Conservation (phyloP, 2,888 invertebrate species). For the Sesia bembeciformis region DNA sequence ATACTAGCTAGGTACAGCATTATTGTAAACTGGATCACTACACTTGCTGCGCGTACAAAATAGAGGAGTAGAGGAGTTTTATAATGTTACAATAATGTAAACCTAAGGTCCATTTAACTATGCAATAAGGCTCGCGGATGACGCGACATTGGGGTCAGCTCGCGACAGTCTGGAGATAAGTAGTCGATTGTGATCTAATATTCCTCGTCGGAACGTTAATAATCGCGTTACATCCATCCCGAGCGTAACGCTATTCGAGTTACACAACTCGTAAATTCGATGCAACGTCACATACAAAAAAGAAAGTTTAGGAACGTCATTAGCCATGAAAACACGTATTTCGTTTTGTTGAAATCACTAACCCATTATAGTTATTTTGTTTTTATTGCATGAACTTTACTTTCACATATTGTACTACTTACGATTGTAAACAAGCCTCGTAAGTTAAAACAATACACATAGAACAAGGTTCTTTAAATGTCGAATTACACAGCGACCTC, state of each 20-base stretch:
- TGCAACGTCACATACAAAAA: constrained; percentile 1
- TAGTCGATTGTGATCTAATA: constrained; percentile 23
- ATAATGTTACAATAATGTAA: neutral
- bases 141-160: constrained; percentile 24
- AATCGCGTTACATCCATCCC: constrained; percentile 4
- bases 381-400: no score
- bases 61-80: neutral
- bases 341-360: no score
- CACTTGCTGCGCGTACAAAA: constrained; percentile 5
- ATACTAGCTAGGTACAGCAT: constrained; percentile 22
- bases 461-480: constrained; percentile 51
- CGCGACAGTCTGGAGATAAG: constrained; percentile 20
- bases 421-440: constrained; percentile 1
- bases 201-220: constrained; percentile 6
- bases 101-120: neutral
- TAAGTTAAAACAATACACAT: constrained; percentile 4
- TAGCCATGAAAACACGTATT: no score
- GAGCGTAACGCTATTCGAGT: constrained; percentile 6
- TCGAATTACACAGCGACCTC: constrained; percentile 33
- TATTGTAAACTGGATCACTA: constrained; percentile 30
- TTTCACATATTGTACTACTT: no score
- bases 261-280: constrained; percentile 4
- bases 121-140: constrained; percentile 14
- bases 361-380: no score
- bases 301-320: neutral